Conservation (phyloP, 2,797 vertebrate genomes). For the Micropoecilia bifurca region DNA sequence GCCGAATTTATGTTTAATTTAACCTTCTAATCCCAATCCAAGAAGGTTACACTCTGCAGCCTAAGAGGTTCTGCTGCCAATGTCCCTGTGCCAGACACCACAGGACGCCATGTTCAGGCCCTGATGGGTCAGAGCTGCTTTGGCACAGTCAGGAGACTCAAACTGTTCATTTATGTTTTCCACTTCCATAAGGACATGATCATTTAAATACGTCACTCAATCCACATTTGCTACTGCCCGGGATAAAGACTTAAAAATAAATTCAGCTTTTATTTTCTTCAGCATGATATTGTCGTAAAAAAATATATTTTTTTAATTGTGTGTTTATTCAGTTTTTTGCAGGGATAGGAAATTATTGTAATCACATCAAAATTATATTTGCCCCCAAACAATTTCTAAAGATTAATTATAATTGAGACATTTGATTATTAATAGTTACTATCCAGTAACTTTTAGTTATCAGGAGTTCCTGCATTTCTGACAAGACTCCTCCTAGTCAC, state of each 20-base stretch:
- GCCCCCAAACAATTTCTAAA: background rate
- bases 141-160: background rate
- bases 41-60: background rate
- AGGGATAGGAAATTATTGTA: background rate
- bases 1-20: background rate
- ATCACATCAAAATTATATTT: background rate
- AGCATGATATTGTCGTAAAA: background rate
- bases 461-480: background rate
- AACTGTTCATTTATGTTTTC: background rate
- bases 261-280: background rate
- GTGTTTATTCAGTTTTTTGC: background rate
- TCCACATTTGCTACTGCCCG: background rate
- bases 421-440: background rate
- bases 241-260: background rate
- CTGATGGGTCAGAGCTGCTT: constrained; percentile 10
- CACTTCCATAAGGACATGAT: background rate
- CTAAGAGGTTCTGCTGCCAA: constrained; percentile 1
- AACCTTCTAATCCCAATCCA: background rate
- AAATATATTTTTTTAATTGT: background rate
- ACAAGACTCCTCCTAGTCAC: background rate
- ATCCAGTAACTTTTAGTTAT: background rate
- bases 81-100: constrained; percentile 7
- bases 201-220: background rate
- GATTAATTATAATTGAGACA: background rate
- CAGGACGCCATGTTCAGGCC: constrained; percentile 15